phyloP scores from a whole-genome alignment of 2,113 vertebrate genomes.

The Phoenicopterus ruber region DNA sequence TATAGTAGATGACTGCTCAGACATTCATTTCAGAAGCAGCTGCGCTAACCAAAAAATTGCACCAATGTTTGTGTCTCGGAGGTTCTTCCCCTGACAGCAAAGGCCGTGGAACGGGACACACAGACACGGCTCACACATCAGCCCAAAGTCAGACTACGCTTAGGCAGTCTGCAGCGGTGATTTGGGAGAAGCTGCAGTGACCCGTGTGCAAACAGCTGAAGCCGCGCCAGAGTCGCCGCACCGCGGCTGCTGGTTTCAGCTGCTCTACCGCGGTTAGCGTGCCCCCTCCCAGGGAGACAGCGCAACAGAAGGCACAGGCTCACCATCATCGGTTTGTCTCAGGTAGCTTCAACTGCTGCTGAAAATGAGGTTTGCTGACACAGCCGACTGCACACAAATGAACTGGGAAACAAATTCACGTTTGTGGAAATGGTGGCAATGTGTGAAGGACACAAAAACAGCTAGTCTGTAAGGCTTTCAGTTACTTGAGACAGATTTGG shows the following conservation, averaged over 20 bases:
- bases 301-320: not conserved
- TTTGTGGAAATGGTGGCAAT: not conserved
- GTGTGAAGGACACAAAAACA: not conserved
- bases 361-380: not conserved
- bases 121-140: not conserved
- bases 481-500: not conserved
- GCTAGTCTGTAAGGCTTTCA: not conserved
- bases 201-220: not conserved
- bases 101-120: not conserved
- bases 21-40: not conserved
- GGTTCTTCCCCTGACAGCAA: not conserved
- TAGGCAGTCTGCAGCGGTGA: not conserved
- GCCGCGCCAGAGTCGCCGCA: not conserved
- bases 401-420: not conserved
- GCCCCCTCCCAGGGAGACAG: not conserved
- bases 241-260: not conserved
- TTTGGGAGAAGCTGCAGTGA: not conserved
- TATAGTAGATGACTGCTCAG: not conserved
- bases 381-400: not conserved
- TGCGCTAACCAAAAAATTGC: not conserved
- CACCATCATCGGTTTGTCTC: not conserved
- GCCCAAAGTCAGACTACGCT: not conserved
- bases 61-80: not conserved
- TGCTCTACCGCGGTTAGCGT: not conserved
- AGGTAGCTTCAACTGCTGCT: not conserved